Evolutionary conservation across 2,113 vertebrate species (phyloP), one percentile per base, ranked within the genome.

Genomic region (Pao palembangensis): DNA sequence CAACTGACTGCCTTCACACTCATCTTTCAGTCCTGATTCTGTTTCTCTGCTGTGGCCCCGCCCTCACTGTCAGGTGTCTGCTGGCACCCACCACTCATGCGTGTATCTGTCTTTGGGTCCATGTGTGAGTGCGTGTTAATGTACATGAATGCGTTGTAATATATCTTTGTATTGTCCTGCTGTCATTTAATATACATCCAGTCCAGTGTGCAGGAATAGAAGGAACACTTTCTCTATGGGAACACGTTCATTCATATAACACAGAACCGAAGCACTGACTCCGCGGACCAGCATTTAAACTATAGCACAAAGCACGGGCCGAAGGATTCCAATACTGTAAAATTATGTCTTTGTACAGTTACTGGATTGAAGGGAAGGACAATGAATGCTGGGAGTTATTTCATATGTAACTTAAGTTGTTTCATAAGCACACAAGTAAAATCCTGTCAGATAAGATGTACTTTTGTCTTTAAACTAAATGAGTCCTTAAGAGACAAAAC

Each of bases 1-100:
- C 91, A 96, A 96, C 90, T 98, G 91, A 96, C n/a, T 62, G 56
- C 41, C 64, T 18, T 49, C 34, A 6, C 0, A 5, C 15, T 21
- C 21, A 34, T 19, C 55, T 61, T 60, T 55, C 55, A 65, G 57
- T 43, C 50, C 64, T 16, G 52, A 23, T 64, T 61, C 51, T 4
- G 61, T 53, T 13, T 16, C 34, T 57, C 71, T 4, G 56, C 67
- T 25, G 67, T 21, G 51, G 51, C 46, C 38, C 58, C 1, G 19
- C 51, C 52, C 23, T 23, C 56, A 18, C 51, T 15, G 42, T 42
- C 4, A 25, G 7, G 28, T 51, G 25, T 58, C 60, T 23, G 55
- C 60, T 11, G 53, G 48, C 53, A 51, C 42, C 20, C 42, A 20
- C 47, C 49, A 34, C 25, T 16, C 51, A 21, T 59, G n/a, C 44